Conservation (phyloP, 2,888 invertebrate genomes). For the Scaptodrosophila latifasciaeformis region DNA sequence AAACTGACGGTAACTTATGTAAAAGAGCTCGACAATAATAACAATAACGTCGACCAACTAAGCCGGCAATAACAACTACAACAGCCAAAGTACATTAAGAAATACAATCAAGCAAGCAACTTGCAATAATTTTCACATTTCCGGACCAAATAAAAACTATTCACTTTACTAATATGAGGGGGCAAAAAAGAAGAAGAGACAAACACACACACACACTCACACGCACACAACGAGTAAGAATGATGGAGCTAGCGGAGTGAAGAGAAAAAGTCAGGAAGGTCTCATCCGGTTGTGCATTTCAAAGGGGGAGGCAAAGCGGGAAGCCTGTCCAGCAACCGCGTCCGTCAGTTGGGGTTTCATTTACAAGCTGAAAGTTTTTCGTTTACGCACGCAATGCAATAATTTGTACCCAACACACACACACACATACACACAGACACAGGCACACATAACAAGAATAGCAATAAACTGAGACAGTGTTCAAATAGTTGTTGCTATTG, state of each 20-base stretch:
- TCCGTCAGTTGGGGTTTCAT: conserved; percentile 19
- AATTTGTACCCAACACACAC: conserved; percentile 34
- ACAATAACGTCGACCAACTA: conserved; percentile 4
- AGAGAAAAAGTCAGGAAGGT: too few relatives aligned
- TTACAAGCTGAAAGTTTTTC: conserved; percentile 32
- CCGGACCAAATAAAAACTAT: conserved; percentile 66
- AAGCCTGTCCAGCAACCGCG: background rate
- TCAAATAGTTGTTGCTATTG: too few relatives aligned
- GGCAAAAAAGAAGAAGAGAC: too few relatives aligned
- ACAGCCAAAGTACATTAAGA: conserved; percentile 4
- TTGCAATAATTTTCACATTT: conserved; percentile 64
- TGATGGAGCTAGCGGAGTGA: too few relatives aligned
- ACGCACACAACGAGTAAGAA: too few relatives aligned
- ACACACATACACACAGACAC: conserved; percentile 3
- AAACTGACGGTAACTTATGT: conserved; percentile 3
- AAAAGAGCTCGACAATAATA: conserved; percentile 4
- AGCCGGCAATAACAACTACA: conserved; percentile 8
- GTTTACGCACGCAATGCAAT: conserved; percentile 60
- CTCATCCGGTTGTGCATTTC: conserved; percentile 45
- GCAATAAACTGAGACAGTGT: background rate
- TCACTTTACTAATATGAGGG: conserved; percentile 63
- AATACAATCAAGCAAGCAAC: conserved; percentile 7
- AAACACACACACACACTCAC: background rate
- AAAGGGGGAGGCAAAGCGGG: conserved; percentile 3
- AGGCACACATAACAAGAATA: conserved; percentile 3